Conservation (phyloP, 2,888 invertebrate genomes). For the Congeria kusceri region DNA sequence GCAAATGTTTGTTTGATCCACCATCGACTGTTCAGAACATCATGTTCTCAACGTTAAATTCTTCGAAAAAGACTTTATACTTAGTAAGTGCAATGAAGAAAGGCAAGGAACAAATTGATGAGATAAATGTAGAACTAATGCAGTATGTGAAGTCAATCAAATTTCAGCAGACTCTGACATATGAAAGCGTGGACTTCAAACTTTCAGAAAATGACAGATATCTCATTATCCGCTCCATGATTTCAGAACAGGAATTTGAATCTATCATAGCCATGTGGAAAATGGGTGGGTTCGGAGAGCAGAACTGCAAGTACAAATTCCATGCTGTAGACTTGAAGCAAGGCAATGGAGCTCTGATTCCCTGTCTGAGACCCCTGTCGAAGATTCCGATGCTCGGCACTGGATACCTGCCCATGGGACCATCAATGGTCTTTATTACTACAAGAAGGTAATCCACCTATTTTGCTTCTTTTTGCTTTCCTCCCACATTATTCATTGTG, state of each 20-base stretch:
- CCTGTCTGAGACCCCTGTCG: slow-evolving; percentile 72
- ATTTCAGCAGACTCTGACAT: slow-evolving; percentile 66
- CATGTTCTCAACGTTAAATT: slow-evolving; percentile 57
- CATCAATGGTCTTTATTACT: slow-evolving; percentile 72
- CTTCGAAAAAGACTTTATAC: slow-evolving; percentile 54
- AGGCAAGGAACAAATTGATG: slow-evolving; percentile 53
- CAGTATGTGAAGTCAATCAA: slow-evolving; percentile 64
- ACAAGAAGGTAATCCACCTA: slow-evolving; percentile 55
- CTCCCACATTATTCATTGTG: not conserved
- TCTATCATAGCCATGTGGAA: slow-evolving; percentile 71
- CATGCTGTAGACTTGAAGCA: slow-evolving; percentile 73
- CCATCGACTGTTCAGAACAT: slow-evolving; percentile 58
- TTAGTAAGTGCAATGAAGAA: slow-evolving; percentile 62
- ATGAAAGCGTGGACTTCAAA: slow-evolving; percentile 59
- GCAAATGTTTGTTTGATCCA: slow-evolving; percentile 44
- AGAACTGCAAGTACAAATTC: slow-evolving; percentile 73
- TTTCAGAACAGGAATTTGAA: slow-evolving; percentile 72
- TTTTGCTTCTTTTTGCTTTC: not conserved
- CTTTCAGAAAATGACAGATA: slow-evolving; percentile 71
- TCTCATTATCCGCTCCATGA: slow-evolving; percentile 64
- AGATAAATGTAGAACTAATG: slow-evolving; percentile 62
- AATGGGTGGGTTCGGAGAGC: slow-evolving; percentile 66
- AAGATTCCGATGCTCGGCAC: slow-evolving; percentile 78
- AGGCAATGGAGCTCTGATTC: slow-evolving; percentile 66
- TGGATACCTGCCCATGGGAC: slow-evolving; percentile 61